Base-by-base conservation (phyloP, 2,113 vertebrate genomes). In the Megalops atlanticus region DNA sequence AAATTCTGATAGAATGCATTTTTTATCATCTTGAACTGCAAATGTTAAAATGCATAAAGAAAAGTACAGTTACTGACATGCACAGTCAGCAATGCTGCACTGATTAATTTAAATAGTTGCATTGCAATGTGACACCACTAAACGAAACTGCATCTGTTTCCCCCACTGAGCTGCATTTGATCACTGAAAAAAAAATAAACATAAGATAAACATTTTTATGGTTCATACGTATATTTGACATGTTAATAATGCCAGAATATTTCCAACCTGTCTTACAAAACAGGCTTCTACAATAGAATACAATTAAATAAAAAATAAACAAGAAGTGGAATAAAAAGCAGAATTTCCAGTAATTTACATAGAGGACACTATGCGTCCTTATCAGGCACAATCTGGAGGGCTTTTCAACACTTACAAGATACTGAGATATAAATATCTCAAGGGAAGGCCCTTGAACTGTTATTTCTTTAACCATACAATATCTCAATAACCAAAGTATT, bases 351-450 rank as follows among this genome's bases (percentile, higher is more conserved):
- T 71, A 21, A 71, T 71, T 71, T 71, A 36, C 69, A 36, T 14
- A 71, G 1, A 38, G 33, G 31, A 31, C 35, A 36, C 27, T 70
- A 70, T 33, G 68, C 2, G 18, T 71, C 35, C 14, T 71, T 36
- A 71, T 36, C 69, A 71, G 36, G 27, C 31, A 71, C 69, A 38
- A 71, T 71, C 69, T 38, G 69, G 69, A 71, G 69, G 16, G 27
- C 16, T 18, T 71, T 36, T 33, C 31, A 38, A 11, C 14, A 38
- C 4, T 18, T 4, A 71, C 36, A 35, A 38, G 33, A 71, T 18
- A 71, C 69, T 71, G 69, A 12, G 35, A 38, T 18, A 38, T 21
- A 71, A 36, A 36, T 71, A 71, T 71, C 36, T 71, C 58, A 64
- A 38, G 31, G 69, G 69, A 71, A 71, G 69, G 69, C 58, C 0